These are phyloP conservation scores for Caenorhabditis sp. DNA, from an alignment of 2,888 invertebrate species.

Conservation along the genomic window DNA sequence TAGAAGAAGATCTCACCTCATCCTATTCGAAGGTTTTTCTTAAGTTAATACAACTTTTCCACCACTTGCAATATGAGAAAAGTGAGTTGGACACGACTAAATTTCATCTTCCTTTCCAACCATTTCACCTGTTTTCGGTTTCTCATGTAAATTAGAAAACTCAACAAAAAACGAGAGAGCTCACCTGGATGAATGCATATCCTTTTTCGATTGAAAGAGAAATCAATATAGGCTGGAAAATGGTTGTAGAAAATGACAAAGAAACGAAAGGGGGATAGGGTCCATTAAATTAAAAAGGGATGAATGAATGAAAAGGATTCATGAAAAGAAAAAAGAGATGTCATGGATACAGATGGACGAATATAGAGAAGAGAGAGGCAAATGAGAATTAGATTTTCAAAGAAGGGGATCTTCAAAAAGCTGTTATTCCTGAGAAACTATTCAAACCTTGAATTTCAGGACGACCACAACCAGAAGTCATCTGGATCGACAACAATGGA, in stretches of 20 bases:
- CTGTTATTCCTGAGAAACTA: neutral
- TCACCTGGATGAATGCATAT: constrained; percentile 60
- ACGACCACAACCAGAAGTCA: constrained; percentile 73
- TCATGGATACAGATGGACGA: constrained; percentile 20
- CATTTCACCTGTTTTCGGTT: constrained; percentile 19
- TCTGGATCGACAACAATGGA: constrained; percentile 75
- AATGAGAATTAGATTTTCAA: constrained; percentile 1
- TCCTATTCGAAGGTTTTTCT: neutral
- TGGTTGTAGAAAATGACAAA: constrained; percentile 1
- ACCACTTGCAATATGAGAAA: neutral
- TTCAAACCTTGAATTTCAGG: constrained; percentile 68
- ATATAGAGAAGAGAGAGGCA: neutral
- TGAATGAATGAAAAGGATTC: constrained; percentile 36
- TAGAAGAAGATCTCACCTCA: constrained; percentile 13
- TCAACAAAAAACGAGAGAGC: constrained; percentile 4
- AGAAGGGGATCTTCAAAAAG: neutral
- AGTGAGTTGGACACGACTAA: constrained; percentile 5
- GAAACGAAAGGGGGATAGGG: constrained; percentile 25
- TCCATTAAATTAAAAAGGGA: constrained; percentile 46
- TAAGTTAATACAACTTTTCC: neutral
- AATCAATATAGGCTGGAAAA: constrained; percentile 22
- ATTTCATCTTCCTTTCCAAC: neutral
- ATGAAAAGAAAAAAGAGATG: constrained; percentile 6
- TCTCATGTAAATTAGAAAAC: constrained; percentile 5
- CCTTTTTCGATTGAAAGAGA: constrained; percentile 18